Conservation (phyloP, 2,888 invertebrate genomes). For the Norana najaformis region DNA sequence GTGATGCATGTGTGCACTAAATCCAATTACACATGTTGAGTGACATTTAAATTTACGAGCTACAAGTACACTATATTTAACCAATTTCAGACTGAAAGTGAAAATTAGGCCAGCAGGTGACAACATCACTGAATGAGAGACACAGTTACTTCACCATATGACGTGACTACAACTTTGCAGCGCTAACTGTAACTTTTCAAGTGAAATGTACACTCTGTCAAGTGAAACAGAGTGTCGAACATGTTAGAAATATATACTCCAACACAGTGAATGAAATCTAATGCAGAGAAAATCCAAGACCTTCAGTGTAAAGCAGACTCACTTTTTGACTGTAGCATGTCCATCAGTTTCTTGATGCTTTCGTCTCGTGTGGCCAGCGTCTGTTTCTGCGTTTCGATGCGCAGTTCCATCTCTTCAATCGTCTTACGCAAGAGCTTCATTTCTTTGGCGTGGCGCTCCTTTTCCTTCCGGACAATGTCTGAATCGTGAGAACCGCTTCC, state of each 20-base stretch:
- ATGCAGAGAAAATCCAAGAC: no score
- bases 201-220: background rate
- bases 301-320: background rate
- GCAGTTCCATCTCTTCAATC: slow-evolving; percentile 73
- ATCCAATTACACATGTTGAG: no score
- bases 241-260: no score
- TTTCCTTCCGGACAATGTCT: slow-evolving; percentile 79
- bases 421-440: slow-evolving; percentile 43
- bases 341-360: slow-evolving; percentile 95
- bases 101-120: background rate
- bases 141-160: background rate
- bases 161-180: background rate
- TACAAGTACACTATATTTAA: background rate
- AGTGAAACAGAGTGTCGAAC: background rate
- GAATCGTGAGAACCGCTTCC: slow-evolving; percentile 19
- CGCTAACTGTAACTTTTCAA: background rate
- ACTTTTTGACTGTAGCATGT: slow-evolving; percentile 82
- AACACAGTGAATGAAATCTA: no score
- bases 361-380: slow-evolving; percentile 94
- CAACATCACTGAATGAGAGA: background rate
- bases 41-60: background rate
- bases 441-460: slow-evolving; percentile 80
- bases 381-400: slow-evolving; percentile 97
- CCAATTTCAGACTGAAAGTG: background rate
- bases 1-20: background rate